Evolutionary conservation across 2,113 vertebrate genomes (phyloP).

Genomic region (Pagrus major): DNA sequence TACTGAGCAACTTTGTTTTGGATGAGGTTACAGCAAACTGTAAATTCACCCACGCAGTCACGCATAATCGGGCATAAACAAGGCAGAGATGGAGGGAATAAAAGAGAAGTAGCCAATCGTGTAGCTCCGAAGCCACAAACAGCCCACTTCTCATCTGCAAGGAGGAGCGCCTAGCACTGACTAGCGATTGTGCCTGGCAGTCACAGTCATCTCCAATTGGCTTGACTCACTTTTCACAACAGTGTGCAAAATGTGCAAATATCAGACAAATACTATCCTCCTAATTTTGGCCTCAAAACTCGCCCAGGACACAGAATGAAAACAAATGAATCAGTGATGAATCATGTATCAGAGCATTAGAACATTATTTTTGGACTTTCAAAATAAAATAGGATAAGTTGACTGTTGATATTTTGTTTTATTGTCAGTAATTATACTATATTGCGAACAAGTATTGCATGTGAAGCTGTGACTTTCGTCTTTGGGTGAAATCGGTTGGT

Average conservation of each 20-base stretch:
- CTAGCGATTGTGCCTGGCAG: constrained; percentile 35
- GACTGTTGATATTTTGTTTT: neutral
- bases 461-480: neutral
- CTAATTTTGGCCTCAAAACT: neutral
- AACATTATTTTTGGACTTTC: neutral
- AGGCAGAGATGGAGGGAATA: constrained; percentile 50
- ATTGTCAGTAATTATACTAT: neutral
- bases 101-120: constrained; percentile 49
- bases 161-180: constrained; percentile 30
- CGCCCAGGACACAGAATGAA: neutral
- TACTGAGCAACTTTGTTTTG: constrained; percentile 67
- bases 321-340: neutral
- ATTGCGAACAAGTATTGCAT: neutral
- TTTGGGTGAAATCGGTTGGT: too few relatives aligned
- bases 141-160: constrained; percentile 46
- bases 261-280: neutral
- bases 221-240: constrained; percentile 51
- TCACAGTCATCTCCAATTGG: constrained; percentile 19
- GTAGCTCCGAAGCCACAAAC: constrained; percentile 29
- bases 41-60: constrained; percentile 58
- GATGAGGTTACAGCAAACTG: constrained; percentile 51
- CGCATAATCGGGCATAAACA: constrained; percentile 61
- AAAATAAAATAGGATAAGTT: neutral
- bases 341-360: neutral
- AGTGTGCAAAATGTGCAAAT: constrained; percentile 23